phyloP scores from a whole-genome alignment of 2,888 invertebrate genomes.

The Hylaea fasciaria region DNA sequence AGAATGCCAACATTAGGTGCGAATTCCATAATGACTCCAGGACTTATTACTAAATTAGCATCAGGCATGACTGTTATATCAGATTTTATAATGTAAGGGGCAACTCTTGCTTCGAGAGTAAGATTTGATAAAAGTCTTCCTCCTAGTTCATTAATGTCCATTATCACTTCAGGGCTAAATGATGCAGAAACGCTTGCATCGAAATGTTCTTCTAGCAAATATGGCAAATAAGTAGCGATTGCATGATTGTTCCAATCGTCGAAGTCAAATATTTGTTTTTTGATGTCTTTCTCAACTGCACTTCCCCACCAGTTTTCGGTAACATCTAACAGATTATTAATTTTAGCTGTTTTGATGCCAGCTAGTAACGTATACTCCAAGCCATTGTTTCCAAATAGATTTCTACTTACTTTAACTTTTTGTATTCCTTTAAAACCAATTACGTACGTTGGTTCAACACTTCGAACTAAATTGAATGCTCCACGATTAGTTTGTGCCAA shows the following conservation, averaged over 20 bases:
- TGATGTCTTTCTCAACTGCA: slow-evolving; percentile 88
- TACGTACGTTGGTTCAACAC: slow-evolving; percentile 89
- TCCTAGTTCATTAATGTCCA: slow-evolving; percentile 89
- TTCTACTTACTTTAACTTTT: slow-evolving; percentile 95
- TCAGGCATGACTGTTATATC: slow-evolving; percentile 99
- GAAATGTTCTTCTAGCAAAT: slow-evolving; percentile 90
- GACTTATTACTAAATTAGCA: slow-evolving; percentile 92
- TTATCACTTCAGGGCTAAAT: slow-evolving; percentile 82
- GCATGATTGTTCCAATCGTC: slow-evolving; percentile 99
- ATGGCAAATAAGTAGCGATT: slow-evolving; percentile 95
- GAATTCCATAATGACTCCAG: slow-evolving; percentile 96
- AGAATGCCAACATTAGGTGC: slow-evolving; percentile 97
- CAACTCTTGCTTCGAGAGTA: slow-evolving; percentile 85
- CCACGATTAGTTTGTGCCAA: slow-evolving; percentile 66
- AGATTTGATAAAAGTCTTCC: slow-evolving; percentile 90
- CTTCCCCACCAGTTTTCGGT: slow-evolving; percentile 99
- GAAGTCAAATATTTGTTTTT: slow-evolving; percentile 96
- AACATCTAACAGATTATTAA: slow-evolving; percentile 94
- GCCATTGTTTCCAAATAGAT: slow-evolving; percentile 93
- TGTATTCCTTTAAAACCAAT: slow-evolving; percentile 97
- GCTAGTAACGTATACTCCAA: slow-evolving; percentile 96
- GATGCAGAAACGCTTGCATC: slow-evolving; percentile 91
- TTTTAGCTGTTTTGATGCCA: slow-evolving; percentile 94
- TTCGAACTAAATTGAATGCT: slow-evolving; percentile 58
- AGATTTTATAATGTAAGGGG: slow-evolving; percentile 91